Percentiles rank a stretch among this genome's conserved stretches.
These are phyloP conservation scores for Callipepla californica DNA, from an alignment of 2,113 vertebrate species.

Conservation along the genomic window DNA sequence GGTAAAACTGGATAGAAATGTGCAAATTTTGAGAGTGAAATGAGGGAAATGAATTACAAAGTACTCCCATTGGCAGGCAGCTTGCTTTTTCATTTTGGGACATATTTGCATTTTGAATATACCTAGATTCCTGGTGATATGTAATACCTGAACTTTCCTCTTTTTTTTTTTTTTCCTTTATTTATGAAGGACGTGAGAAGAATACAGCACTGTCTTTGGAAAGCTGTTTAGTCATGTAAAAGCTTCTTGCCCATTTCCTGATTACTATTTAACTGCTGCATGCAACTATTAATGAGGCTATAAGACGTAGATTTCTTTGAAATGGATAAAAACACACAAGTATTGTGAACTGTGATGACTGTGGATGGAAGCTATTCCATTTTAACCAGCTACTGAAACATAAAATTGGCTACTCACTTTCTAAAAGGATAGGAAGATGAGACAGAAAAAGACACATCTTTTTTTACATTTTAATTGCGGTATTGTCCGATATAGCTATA, in stretches of 20 bases:
- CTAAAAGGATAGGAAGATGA: background rate
- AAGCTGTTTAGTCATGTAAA: constrained; percentile 6
- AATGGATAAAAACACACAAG: background rate
- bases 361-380: constrained; percentile 3
- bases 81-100: constrained; percentile 29
- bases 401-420: constrained; percentile 1
- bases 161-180: constrained; percentile 15
- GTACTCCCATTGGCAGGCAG: background rate
- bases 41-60: constrained; percentile 38
- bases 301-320: constrained; percentile 42
- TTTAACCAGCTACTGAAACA: constrained; percentile 29
- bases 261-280: constrained; percentile 41
- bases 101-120: constrained; percentile 46
- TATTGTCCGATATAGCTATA: background rate
- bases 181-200: constrained; percentile 10
- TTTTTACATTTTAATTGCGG: constrained; percentile 45
- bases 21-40: constrained; percentile 44
- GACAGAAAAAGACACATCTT: background rate
- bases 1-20: constrained; percentile 29
- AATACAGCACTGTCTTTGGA: constrained; percentile 14
- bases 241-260: constrained; percentile 6
- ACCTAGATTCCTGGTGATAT: constrained; percentile 40
- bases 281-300: constrained; percentile 26
- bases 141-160: constrained; percentile 30
- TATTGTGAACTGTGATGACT: constrained; percentile 43